Evolutionary conservation across 1,140 invertebrate genomes (phyloP).

Genomic region (Diorhabda sublineata): DNA sequence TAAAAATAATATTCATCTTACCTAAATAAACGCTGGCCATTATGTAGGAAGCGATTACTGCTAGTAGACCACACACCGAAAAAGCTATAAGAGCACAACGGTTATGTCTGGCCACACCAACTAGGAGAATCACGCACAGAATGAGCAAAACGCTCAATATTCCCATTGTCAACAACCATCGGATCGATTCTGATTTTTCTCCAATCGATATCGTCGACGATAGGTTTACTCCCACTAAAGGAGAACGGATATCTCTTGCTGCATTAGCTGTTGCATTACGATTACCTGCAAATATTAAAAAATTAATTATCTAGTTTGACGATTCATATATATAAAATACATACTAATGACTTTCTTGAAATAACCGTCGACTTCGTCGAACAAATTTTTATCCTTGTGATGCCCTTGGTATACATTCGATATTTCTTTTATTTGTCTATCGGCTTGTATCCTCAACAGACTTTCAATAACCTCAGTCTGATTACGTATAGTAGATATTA

Average conservation of each 20-base stretch:
- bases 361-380: slow-evolving; percentile 60
- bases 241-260: slow-evolving; percentile 68
- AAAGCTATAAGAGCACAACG: slow-evolving; percentile 79
- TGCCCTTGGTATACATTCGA: slow-evolving; percentile 70
- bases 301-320: neutral
- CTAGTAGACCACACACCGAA: slow-evolving; percentile 80
- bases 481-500: slow-evolving; percentile 70
- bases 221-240: slow-evolving; percentile 64
- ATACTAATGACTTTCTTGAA: slow-evolving; percentile 60
- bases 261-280: slow-evolving; percentile 65
- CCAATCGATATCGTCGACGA: slow-evolving; percentile 59
- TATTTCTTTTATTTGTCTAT: slow-evolving; percentile 60
- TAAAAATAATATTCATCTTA: neutral
- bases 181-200: slow-evolving; percentile 58
- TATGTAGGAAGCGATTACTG: slow-evolving; percentile 86
- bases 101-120: slow-evolving; percentile 77
- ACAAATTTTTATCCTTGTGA: slow-evolving; percentile 68
- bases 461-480: slow-evolving; percentile 52
- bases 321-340: neutral
- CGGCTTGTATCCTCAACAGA: slow-evolving; percentile 38
- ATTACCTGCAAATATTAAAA: slow-evolving; percentile 46
- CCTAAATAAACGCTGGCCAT: slow-evolving; percentile 70
- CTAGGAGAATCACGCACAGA: slow-evolving; percentile 74
- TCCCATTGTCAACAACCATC: slow-evolving; percentile 77
- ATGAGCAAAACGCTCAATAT: slow-evolving; percentile 72